Conservation (phyloP, 2,797 vertebrate species). For the Artibeus jamaicensis region DNA sequence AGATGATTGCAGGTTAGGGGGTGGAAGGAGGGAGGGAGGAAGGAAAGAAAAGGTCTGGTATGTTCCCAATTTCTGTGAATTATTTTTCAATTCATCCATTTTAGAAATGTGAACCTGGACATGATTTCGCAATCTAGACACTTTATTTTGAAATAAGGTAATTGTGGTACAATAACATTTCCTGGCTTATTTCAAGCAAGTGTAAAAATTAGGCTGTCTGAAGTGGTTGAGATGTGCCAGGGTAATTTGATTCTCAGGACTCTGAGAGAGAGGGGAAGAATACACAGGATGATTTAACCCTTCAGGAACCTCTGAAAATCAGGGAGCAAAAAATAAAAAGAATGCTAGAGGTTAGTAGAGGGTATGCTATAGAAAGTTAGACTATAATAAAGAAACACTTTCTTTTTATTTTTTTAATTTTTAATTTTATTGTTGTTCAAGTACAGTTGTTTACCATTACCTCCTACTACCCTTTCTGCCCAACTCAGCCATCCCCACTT, state of each 20-base stretch:
- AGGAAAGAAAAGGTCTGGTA: rapidly evolving
- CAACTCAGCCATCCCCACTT: too few relatives aligned
- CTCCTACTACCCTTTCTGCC: too few relatives aligned
- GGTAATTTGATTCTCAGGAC: background rate
- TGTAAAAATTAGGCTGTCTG: background rate
- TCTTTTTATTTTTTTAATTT: too few relatives aligned
- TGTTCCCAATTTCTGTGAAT: background rate
- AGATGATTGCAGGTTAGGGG: background rate
- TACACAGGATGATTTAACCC: background rate
- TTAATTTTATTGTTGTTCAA: too few relatives aligned
- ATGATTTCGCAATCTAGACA: background rate
- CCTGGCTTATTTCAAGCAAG: background rate
- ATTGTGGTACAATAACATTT: background rate
- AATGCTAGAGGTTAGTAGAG: background rate
- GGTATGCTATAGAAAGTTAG: background rate
- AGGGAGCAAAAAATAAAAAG: background rate
- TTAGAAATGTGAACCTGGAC: background rate
- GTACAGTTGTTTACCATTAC: too few relatives aligned
- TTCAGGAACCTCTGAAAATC: background rate
- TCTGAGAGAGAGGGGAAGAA: rapidly evolving
- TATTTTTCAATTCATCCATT: background rate
- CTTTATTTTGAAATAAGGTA: background rate
- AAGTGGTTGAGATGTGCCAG: background rate
- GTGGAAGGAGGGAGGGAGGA: background rate
- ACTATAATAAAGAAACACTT: too few relatives aligned